Conservation (phyloP, 2,797 vertebrate species). For the Melanotaenia nigrans region DNA sequence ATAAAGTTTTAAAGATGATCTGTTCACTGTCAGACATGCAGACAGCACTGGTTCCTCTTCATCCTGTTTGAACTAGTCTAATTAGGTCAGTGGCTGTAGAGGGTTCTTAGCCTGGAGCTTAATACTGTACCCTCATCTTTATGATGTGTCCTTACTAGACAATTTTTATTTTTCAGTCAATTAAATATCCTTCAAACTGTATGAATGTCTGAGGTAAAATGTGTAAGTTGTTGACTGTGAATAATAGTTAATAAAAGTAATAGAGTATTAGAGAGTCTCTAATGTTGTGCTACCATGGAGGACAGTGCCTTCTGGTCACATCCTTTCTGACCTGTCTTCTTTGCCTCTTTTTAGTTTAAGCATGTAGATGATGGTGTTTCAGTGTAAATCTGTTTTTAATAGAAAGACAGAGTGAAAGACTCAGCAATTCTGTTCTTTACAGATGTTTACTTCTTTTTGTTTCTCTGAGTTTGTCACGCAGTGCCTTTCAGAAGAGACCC, state of each 20-base stretch:
- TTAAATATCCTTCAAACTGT: background rate
- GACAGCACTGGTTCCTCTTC: background rate
- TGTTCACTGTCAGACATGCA: background rate
- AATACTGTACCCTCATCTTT: background rate
- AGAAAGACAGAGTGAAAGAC: background rate
- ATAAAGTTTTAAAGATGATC: slow-evolving; percentile 4
- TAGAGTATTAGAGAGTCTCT: background rate
- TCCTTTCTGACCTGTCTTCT: slow-evolving; percentile 2
- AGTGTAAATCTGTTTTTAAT: slow-evolving; percentile 20
- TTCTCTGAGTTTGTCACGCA: slow-evolving; percentile 5
- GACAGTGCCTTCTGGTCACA: background rate
- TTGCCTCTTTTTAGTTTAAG: slow-evolving; percentile 18
- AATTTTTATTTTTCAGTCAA: background rate
- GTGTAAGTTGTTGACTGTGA: background rate
- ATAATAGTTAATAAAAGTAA: background rate
- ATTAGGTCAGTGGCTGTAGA: background rate
- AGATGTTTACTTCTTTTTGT: slow-evolving; percentile 26
- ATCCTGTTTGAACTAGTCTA: background rate
- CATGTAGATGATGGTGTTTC: slow-evolving; percentile 12
- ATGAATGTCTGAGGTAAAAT: background rate
- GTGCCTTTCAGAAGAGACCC: slow-evolving; percentile 26
- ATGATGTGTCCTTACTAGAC: background rate
- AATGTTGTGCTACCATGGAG: no score
- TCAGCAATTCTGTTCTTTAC: slow-evolving; percentile 30
- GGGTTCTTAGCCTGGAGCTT: background rate